Percentiles rank a stretch among this genome's conserved stretches.
phyloP scores from a whole-genome alignment of 2,888 invertebrate species.

The Cephus nigrinus region DNA sequence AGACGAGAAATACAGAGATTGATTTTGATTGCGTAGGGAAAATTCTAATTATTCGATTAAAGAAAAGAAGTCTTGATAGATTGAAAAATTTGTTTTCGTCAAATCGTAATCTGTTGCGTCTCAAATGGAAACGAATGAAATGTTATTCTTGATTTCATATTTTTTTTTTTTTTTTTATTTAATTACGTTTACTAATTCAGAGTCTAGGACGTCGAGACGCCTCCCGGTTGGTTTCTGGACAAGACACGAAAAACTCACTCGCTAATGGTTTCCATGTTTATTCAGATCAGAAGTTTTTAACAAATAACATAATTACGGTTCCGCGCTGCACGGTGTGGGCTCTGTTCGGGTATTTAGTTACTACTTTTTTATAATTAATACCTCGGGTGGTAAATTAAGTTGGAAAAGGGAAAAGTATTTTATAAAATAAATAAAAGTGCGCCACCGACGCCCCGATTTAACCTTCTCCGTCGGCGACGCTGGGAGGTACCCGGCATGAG shows the following conservation, averaged over 20 bases:
- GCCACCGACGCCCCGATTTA: neutral
- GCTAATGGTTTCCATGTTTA: slow-evolving; percentile 49
- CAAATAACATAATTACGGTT: slow-evolving; percentile 57
- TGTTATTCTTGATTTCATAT: neutral
- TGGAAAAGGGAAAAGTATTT: slow-evolving; percentile 41
- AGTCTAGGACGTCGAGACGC: neutral
- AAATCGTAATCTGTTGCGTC: neutral
- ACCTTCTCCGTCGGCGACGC: neutral
- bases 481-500: slow-evolving; percentile 6
- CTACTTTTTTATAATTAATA: slow-evolving; percentile 63
- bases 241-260: slow-evolving; percentile 1
- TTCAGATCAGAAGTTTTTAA: slow-evolving; percentile 57
- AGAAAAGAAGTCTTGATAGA: neutral
- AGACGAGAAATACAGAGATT: neutral
- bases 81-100: neutral
- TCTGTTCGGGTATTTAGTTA: slow-evolving; percentile 58
- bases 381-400: slow-evolving; percentile 59
- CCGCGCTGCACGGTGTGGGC: slow-evolving; percentile 33
- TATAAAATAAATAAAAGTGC: slow-evolving; percentile 43
- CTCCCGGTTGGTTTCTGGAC: neutral
- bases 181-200: neutral
- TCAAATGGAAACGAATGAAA: neutral
- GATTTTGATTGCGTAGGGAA: slow-evolving; percentile 20
- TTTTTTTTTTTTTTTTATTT: neutral
- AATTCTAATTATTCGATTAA: slow-evolving; percentile 40